A percentile compares a stretch with the other conserved stretches of the same genome.
These are phyloP conservation scores for Hybos culiciformis DNA, from an alignment of 2,888 invertebrate species.

Conservation along the genomic window DNA sequence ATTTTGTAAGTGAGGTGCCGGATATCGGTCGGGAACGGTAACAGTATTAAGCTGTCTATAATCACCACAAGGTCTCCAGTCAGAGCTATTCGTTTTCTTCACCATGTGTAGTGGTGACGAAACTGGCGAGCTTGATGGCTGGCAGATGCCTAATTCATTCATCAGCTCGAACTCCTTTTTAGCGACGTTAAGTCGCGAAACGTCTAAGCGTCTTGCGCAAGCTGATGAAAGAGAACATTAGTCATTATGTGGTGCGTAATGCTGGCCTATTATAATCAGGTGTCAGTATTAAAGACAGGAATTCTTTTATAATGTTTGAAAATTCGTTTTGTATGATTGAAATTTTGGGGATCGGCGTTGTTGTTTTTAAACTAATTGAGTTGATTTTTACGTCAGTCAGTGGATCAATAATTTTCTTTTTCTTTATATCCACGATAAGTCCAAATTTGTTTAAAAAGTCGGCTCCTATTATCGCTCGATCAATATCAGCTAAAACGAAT, in stretches of 20 bases:
- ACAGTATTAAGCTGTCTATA: conserved; percentile 4
- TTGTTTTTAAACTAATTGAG: neutral
- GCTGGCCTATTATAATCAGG: neutral
- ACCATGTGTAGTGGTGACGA: conserved; percentile 4
- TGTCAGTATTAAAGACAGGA: neutral
- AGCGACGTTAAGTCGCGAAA: neutral
- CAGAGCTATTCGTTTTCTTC: neutral
- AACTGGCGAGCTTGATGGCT: conserved; percentile 3
- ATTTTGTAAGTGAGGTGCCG: conserved; percentile 4
- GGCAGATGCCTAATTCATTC: conserved; percentile 7
- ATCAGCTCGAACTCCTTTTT: conserved; percentile 4
- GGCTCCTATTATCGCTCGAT: neutral
- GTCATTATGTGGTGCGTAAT: neutral
- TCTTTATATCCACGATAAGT: neutral
- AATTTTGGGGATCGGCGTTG: neutral
- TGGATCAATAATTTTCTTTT: neutral
- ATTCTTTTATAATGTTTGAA: neutral
- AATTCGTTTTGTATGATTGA: neutral
- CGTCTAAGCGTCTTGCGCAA: neutral
- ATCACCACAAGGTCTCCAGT: conserved; percentile 8
- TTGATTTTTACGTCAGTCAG: neutral
- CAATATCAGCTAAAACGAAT: neutral
- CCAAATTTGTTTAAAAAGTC: neutral
- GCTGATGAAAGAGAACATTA: neutral
- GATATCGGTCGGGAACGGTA: conserved; percentile 5